These are phyloP conservation scores for Agapostemon virescens DNA, from an alignment of 2,888 invertebrate species.

Conservation along the genomic window DNA sequence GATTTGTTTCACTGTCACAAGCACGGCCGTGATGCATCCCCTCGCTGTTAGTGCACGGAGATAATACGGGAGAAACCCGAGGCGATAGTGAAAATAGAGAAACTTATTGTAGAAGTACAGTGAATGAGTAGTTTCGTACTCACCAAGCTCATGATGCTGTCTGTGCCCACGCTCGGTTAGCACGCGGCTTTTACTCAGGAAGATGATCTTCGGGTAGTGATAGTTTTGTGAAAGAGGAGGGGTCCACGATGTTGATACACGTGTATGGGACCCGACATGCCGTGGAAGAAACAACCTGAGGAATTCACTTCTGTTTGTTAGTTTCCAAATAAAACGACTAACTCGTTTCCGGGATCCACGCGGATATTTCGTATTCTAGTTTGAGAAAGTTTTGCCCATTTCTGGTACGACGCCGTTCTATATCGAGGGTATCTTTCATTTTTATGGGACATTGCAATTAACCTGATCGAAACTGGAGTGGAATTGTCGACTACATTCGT, in stretches of 20 bases:
- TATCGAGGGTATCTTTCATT: background rate
- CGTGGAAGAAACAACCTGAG: slow-evolving; percentile 17
- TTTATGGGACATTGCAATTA: background rate
- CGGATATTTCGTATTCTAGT: background rate
- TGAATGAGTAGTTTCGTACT: slow-evolving; percentile 74
- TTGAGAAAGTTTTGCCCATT: background rate
- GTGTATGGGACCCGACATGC: slow-evolving; percentile 27
- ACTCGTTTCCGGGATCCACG: background rate
- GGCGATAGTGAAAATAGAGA: slow-evolving; percentile 38
- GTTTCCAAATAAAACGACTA: slow-evolving; percentile 24
- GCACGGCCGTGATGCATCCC: slow-evolving; percentile 30
- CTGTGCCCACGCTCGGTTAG: slow-evolving; percentile 70
- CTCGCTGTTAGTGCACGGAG: slow-evolving; percentile 21
- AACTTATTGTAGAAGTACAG: slow-evolving; percentile 45
- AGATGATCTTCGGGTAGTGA: slow-evolving; percentile 68
- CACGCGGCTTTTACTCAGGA: slow-evolving; percentile 75
- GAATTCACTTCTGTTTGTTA: slow-evolving; percentile 28
- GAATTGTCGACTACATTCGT: background rate
- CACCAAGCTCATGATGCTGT: slow-evolving; percentile 80
- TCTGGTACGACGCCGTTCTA: background rate
- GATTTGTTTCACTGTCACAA: slow-evolving; percentile 67
- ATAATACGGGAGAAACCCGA: background rate
- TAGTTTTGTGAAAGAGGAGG: slow-evolving; percentile 63
- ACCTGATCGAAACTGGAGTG: background rate
- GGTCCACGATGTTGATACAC: slow-evolving; percentile 59